phyloP scores from a whole-genome alignment of 2,888 invertebrate species.

The Cynaeus angustus region DNA sequence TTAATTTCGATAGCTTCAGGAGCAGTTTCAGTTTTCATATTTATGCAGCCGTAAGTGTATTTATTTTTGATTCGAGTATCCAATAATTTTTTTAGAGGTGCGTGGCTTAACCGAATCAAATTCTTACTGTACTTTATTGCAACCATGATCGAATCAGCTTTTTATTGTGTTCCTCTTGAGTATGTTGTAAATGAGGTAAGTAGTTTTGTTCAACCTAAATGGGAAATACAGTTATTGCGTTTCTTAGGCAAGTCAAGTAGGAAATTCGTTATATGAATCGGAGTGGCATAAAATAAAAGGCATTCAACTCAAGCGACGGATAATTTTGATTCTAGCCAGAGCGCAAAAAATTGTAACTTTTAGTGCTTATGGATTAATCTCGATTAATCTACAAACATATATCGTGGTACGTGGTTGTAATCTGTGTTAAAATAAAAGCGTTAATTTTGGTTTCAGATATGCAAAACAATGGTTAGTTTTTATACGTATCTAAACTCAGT shows the following conservation, averaged over 20 bases:
- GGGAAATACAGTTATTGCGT: not conserved
- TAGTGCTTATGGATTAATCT: constrained; percentile 19
- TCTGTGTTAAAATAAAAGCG: not conserved
- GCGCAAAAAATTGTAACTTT: constrained; percentile 13
- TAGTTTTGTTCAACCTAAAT: not conserved
- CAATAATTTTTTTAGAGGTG: constrained; percentile 25
- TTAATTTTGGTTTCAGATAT: constrained; percentile 18
- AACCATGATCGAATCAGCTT: constrained; percentile 6
- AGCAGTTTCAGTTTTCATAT: constrained; percentile 16
- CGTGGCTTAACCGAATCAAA: constrained; percentile 22
- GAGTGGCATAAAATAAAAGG: constrained; percentile 5
- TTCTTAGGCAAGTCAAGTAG: constrained; percentile 7
- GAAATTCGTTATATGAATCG: constrained; percentile 12
- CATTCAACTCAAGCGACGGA: not conserved
- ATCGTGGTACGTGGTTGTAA: constrained; percentile 2
- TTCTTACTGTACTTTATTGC: constrained; percentile 11
- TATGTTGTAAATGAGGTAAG: constrained; percentile 7
- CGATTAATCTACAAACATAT: constrained; percentile 18
- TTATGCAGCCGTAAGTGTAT: constrained; percentile 21
- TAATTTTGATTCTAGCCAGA: constrained; percentile 8
- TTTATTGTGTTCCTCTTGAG: constrained; percentile 24
- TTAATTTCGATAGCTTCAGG: constrained; percentile 12
- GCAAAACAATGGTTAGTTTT: constrained; percentile 14
- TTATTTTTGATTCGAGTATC: too few relatives aligned
- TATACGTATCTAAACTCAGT: constrained; percentile 14